Evolutionary conservation across 92 coral and sea anemone genomes (phyloP).

Genomic region (Micromussa lordhowensis): DNA sequence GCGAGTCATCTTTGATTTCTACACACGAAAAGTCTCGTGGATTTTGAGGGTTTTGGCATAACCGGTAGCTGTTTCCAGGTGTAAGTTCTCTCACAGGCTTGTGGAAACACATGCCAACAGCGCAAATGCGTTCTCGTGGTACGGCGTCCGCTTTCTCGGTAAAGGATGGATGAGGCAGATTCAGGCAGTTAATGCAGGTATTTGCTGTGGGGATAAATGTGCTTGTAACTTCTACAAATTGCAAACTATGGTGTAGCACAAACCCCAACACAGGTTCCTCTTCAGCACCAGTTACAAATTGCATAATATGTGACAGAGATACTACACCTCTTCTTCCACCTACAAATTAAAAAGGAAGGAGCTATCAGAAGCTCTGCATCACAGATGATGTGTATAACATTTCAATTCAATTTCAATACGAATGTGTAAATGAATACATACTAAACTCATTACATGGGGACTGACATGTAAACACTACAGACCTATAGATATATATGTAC

Average conservation of each 20-base stretch:
- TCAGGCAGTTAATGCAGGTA: slow-evolving; percentile 67
- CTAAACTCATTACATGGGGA: slow-evolving; percentile 32
- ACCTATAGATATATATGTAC: slow-evolving; percentile 34
- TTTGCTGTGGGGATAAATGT: slow-evolving; percentile 74
- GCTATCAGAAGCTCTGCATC: slow-evolving; percentile 34
- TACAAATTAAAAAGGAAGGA: slow-evolving; percentile 34
- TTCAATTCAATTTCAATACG: slow-evolving; percentile 26
- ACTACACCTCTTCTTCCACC: slow-evolving; percentile 77
- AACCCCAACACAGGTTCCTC: slow-evolving; percentile 84
- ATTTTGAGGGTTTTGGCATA: background rate
- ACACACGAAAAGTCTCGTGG: background rate
- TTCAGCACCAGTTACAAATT: slow-evolving; percentile 76
- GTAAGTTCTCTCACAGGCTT: background rate
- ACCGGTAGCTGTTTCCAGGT: background rate
- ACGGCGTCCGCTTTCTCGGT: slow-evolving; percentile 7
- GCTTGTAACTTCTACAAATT: slow-evolving; percentile 47
- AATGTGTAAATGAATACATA: slow-evolving; percentile 25
- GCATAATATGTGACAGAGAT: slow-evolving; percentile 62
- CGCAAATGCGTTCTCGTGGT: background rate
- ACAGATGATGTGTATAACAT: slow-evolving; percentile 6
- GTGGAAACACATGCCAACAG: slow-evolving; percentile 20
- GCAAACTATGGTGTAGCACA: slow-evolving; percentile 57
- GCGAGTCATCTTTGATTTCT: background rate
- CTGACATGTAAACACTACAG: slow-evolving; percentile 45
- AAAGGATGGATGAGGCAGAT: slow-evolving; percentile 40